Evolutionary conservation across 2,113 vertebrate species (phyloP).

Genomic region (Synchiropus splendidus): DNA sequence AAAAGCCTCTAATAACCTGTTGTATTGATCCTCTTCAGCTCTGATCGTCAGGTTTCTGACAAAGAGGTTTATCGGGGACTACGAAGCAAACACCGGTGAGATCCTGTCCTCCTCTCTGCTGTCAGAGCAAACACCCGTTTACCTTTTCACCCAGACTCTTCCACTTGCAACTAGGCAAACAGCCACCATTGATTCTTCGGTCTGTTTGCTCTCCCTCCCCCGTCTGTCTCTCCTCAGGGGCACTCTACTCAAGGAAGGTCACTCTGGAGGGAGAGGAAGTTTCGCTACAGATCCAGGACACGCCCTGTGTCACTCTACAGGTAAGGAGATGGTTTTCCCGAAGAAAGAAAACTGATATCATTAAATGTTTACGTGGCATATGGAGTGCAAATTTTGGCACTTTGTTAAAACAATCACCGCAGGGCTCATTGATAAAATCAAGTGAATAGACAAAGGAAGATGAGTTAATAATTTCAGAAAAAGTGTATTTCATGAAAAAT

Average conservation of each 20-base stretch:
- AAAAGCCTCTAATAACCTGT: not conserved
- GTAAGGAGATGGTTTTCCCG: slow-evolving; percentile 49
- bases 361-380: no score
- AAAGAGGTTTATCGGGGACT: slow-evolving; percentile 88
- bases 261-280: slow-evolving; percentile 83
- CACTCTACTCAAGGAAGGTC: slow-evolving; percentile 84
- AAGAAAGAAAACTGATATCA: not conserved
- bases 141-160: not conserved
- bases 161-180: no score
- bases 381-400: no score
- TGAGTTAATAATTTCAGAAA: no score
- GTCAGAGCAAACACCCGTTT: not conserved
- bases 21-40: slow-evolving; percentile 58
- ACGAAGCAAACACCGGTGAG: slow-evolving; percentile 88
- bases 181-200: not conserved
- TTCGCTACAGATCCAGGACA: slow-evolving; percentile 87
- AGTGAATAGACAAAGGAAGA: no score
- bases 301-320: slow-evolving; percentile 82
- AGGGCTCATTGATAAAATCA: no score
- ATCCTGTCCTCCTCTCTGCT: slow-evolving; percentile 1
- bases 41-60: slow-evolving; percentile 85
- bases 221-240: slow-evolving; percentile 59
- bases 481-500: no score
- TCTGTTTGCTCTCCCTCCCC: not conserved
- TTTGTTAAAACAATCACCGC: no score